Percentiles rank a stretch among this genome's conserved stretches.
phyloP scores from a whole-genome alignment of 2,797 vertebrate species.

The Labeo calbasu region DNA sequence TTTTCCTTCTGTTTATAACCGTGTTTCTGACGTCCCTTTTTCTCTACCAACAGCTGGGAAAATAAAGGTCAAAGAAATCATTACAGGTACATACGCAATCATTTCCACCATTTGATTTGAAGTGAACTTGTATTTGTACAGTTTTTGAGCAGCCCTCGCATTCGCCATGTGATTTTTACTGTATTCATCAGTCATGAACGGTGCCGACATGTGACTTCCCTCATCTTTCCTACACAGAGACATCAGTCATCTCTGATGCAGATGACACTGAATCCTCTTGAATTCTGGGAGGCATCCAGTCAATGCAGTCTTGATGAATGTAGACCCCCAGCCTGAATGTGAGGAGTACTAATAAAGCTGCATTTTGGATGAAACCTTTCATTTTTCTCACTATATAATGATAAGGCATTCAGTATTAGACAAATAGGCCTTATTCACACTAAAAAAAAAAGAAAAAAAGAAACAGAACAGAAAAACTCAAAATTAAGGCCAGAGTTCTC shows the following conservation, averaged over 20 bases:
- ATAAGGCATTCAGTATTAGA: background rate
- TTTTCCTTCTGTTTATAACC: slow-evolving; percentile 2
- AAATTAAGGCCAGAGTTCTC: background rate
- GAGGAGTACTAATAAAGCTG: slow-evolving; percentile 48
- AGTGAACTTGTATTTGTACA: background rate
- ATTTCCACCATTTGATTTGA: background rate
- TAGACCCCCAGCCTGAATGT: background rate
- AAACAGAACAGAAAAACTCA: background rate
- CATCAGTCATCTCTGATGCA: slow-evolving; percentile 62
- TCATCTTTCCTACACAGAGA: slow-evolving; percentile 56
- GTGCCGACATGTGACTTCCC: slow-evolving; percentile 22
- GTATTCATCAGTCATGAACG: background rate
- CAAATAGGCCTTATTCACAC: background rate
- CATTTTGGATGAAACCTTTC: slow-evolving; percentile 32
- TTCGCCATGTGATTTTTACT: background rate
- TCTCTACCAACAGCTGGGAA: slow-evolving; percentile 51
- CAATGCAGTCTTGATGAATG: slow-evolving; percentile 18
- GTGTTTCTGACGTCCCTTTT: background rate
- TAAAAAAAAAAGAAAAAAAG: no score
- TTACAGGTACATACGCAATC: slow-evolving; percentile 54
- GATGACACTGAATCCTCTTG: slow-evolving; percentile 60
- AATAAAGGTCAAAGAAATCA: slow-evolving; percentile 63
- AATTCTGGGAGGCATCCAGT: slow-evolving; percentile 16
- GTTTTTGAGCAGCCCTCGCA: background rate
- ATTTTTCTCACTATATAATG: background rate